Conservation (phyloP, 2,888 invertebrate species). For the Formica aserva region DNA sequence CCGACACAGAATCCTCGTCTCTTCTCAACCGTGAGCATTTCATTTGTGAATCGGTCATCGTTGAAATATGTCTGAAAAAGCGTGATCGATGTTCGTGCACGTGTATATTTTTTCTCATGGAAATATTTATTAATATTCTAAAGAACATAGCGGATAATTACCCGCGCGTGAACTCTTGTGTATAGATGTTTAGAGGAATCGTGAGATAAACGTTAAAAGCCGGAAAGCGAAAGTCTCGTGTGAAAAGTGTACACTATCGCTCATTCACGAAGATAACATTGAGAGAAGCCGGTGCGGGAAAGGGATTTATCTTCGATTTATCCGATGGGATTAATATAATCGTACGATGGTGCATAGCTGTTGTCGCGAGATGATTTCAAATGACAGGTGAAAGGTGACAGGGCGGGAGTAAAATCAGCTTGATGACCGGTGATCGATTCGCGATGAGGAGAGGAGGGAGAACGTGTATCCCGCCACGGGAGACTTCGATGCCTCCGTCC, state of each 20-base stretch:
- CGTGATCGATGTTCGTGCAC: background rate
- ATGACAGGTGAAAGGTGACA: background rate
- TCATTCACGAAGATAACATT: background rate
- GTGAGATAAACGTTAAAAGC: background rate
- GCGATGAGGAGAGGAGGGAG: conserved; percentile 1
- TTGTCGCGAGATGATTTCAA: background rate
- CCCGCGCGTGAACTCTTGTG: background rate
- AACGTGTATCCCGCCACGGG: conserved; percentile 12
- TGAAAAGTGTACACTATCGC: background rate
- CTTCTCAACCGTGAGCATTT: conserved; percentile 3
- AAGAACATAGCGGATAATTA: background rate
- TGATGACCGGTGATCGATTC: background rate
- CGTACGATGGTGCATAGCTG: background rate
- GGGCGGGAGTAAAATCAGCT: background rate
- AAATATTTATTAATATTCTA: conserved; percentile 5
- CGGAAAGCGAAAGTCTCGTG: too few relatives aligned
- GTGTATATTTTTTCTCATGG: background rate
- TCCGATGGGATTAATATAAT: background rate
- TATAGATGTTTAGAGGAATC: background rate
- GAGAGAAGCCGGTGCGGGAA: background rate
- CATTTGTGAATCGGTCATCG: background rate
- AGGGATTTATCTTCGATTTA: background rate
- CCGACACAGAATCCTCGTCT: background rate
- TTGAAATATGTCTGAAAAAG: background rate
- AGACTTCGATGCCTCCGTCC: conserved; percentile 51